Evolutionary conservation across 2,888 invertebrate genomes (phyloP).

Genomic region (Agonopterix alstromeriana): DNA sequence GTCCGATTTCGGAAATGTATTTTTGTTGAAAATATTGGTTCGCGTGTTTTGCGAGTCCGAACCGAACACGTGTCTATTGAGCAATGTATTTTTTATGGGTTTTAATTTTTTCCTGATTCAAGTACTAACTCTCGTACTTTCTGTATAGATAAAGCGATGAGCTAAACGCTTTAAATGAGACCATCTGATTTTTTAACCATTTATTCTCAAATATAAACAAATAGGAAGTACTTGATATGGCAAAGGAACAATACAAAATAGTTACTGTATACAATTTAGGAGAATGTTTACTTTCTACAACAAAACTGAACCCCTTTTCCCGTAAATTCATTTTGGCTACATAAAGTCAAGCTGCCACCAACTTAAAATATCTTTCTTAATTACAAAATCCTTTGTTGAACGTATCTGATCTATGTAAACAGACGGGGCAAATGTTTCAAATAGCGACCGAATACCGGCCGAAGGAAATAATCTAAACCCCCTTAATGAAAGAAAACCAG

Average conservation of each 20-base stretch:
- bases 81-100: too few species aligned
- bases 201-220: too few species aligned
- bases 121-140: too few species aligned
- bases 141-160: too few species aligned
- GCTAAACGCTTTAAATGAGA: too few species aligned
- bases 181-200: too few species aligned
- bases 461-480: slow-evolving; percentile 63
- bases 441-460: slow-evolving; percentile 72
- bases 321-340: slow-evolving; percentile 71
- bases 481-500: slow-evolving; percentile 59
- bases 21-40: slow-evolving; percentile 61
- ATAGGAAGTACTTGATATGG: too few species aligned
- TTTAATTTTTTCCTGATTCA: too few species aligned
- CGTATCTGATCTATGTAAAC: slow-evolving; percentile 77
- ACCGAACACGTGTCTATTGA: not conserved
- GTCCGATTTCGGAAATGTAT: slow-evolving; percentile 67
- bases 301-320: slow-evolving; percentile 52
- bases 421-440: slow-evolving; percentile 73
- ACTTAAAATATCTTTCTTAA: slow-evolving; percentile 76
- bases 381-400: slow-evolving; percentile 77
- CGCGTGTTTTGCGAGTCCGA: slow-evolving; percentile 46
- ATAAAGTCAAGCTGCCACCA: slow-evolving; percentile 73
- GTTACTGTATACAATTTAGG: too few species aligned
- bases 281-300: not conserved
- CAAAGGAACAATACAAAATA: too few species aligned